Base-by-base conservation (phyloP, 2,797 vertebrate species). In the Oceanodroma leucorhoa region DNA sequence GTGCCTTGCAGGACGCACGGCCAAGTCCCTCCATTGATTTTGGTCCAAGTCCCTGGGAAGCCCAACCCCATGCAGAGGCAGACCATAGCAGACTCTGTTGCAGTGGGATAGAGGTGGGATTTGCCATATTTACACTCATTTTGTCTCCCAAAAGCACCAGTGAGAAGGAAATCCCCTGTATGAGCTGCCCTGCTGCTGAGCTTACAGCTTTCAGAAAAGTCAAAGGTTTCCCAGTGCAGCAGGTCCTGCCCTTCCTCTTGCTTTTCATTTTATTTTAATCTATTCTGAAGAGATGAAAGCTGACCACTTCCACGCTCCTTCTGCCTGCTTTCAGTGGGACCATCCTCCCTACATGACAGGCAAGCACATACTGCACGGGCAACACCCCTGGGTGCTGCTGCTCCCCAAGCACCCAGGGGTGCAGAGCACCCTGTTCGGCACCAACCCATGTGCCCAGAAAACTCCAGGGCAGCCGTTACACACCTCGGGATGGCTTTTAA, bases 1-100 rank as follows among this genome's bases (percentile, higher is more conserved):
- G 0, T 62, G 83, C 69, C 62, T 45, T 53, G 55, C 77, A 79
- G 80, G 64, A 84, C 4, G 5, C 55, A 17, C 4, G 4, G 82
- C 84, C 80, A 93, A 93, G 87, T 90, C 36, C 29, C 29, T 89
- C 57, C 51, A 54, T 13, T 94, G 80, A 91, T 81, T 93, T 57
- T 64, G 51, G 77, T 91, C 90, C 95, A 94, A 88, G 82, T 62
- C 80, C 83, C 73, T 43, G 30, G 51, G 43, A 90, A 84, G 77
- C 41, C 72, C 54, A 76, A 27, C 11, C 7, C 4, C 0, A 0
- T 34, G 65, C 80, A 88, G 62, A 34, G n/a, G 20, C 65, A 83
- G 51, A 53, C 10, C 36, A 65, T 0, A 0, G 20, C 62, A 57
- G 30, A 61, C 1, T 2, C 70, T 34, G 21, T 3, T 61, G 40